Evolutionary conservation across 2,888 invertebrate species (phyloP).

Genomic region (Sylvicola cinctus): DNA sequence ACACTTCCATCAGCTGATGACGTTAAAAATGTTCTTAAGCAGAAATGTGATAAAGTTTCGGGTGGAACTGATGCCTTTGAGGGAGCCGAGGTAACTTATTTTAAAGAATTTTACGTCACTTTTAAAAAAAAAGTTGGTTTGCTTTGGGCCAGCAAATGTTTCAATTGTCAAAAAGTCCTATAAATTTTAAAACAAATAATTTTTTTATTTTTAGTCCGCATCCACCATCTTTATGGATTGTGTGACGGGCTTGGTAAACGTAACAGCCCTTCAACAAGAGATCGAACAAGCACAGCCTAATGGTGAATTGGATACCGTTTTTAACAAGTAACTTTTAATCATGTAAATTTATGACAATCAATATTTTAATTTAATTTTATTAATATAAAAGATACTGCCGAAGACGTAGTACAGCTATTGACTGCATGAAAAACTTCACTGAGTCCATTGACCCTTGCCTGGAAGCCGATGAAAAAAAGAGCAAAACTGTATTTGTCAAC

Average conservation of each 20-base stretch:
- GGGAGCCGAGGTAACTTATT: no score
- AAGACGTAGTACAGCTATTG: slow-evolving; percentile 24
- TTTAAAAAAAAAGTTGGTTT: no score
- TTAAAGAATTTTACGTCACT: no score
- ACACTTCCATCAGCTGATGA: no score
- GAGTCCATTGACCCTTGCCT: slow-evolving; percentile 39
- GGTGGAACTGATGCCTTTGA: no score
- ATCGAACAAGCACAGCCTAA: slow-evolving; percentile 46
- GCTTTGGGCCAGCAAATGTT: no score
- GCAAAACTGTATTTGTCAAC: slow-evolving; percentile 38
- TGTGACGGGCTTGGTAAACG: slow-evolving; percentile 34
- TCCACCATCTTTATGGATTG: slow-evolving; percentile 21
- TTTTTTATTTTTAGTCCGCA: no score
- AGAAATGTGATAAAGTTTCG: no score
- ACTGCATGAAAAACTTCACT: slow-evolving; percentile 37
- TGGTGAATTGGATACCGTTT: slow-evolving; percentile 47
- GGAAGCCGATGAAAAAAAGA: slow-evolving; percentile 35
- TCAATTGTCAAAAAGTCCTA: no score
- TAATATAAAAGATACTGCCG: slow-evolving; percentile 37
- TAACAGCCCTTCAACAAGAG: slow-evolving; percentile 35
- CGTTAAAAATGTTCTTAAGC: no score
- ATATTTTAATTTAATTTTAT: neutral
- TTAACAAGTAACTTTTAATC: slow-evolving; percentile 34
- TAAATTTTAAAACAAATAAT: no score
- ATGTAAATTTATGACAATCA: neutral